Evolutionary conservation across 1,140 invertebrate species (phyloP).

Genomic region (Dysdera silvatica): DNA sequence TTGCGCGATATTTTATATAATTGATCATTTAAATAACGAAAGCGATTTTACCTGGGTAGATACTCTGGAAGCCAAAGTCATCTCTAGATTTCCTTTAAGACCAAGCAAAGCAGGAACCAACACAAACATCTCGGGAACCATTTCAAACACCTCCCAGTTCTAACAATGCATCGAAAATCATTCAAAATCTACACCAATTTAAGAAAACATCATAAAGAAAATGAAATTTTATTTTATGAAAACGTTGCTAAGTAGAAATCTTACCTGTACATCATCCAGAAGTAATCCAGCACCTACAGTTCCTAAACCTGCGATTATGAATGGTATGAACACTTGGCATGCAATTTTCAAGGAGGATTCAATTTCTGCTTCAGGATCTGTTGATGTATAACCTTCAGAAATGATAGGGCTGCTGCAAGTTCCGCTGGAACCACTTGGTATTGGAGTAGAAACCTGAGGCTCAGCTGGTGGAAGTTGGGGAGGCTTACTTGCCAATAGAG

Average conservation of each 20-base stretch:
- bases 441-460: neutral
- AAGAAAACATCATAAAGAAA: no score
- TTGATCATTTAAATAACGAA: neutral
- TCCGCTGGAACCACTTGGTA: neutral
- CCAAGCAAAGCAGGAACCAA: slow-evolving; percentile 87
- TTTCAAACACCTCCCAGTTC: slow-evolving; percentile 78
- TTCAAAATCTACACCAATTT: no score
- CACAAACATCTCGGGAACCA: slow-evolving; percentile 84
- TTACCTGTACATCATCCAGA: slow-evolving; percentile 44
- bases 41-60: slow-evolving; percentile 57
- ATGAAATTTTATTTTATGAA: no score
- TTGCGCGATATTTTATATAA: neutral
- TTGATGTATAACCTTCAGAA: no score
- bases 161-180: no score
- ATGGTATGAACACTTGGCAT: slow-evolving; percentile 48
- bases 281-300: slow-evolving; percentile 51
- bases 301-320: slow-evolving; percentile 49
- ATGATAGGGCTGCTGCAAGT: neutral
- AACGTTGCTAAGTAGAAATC: no score
- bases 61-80: slow-evolving; percentile 88
- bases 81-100: slow-evolving; percentile 93
- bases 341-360: slow-evolving; percentile 26
- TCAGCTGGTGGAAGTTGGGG: no score
- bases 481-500: neutral
- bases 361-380: slow-evolving; percentile 6